Percentiles rank a stretch among this genome's conserved stretches.
These are phyloP conservation scores for Drosophila carrolli DNA, from an alignment of 1,140 invertebrate species.

Conservation along the genomic window DNA sequence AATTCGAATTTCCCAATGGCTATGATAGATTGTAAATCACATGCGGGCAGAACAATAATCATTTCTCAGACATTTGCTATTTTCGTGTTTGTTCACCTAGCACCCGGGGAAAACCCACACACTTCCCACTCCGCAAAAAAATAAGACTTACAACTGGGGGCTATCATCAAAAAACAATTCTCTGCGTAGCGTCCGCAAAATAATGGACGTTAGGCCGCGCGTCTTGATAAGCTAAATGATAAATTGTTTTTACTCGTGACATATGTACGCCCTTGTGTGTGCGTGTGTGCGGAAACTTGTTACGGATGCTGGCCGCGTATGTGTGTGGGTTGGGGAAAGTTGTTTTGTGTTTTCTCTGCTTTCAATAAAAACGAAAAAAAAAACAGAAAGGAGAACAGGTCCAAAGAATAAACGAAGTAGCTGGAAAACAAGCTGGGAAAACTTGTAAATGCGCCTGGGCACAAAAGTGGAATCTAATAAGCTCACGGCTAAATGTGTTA, in stretches of 20 bases:
- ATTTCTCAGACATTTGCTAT: conserved; percentile 74
- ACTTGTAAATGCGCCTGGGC: conserved; percentile 77
- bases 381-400: background rate
- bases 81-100: conserved; percentile 45
- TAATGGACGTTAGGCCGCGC: conserved; percentile 80
- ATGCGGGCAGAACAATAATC: conserved; percentile 65
- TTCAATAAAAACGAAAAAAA: conserved; percentile 45
- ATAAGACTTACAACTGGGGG: conserved; percentile 22
- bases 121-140: background rate
- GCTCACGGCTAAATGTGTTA: conserved; percentile 82
- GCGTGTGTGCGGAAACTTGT: conserved; percentile 37
- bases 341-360: conserved; percentile 54
- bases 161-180: conserved; percentile 83
- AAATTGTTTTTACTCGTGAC: conserved; percentile 82
- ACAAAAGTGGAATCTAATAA: conserved; percentile 83
- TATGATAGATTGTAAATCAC: conserved; percentile 54
- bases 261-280: conserved; percentile 52
- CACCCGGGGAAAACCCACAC: background rate
- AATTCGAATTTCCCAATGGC: conserved; percentile 42
- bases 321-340: conserved; percentile 45
- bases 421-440: conserved; percentile 61
- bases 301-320: conserved; percentile 70
- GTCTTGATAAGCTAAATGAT: conserved; percentile 81
- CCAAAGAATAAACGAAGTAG: conserved; percentile 11
- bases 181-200: conserved; percentile 77